Evolutionary conservation across 2,797 vertebrate species (phyloP).

Genomic region (Tragopan temminckii): DNA sequence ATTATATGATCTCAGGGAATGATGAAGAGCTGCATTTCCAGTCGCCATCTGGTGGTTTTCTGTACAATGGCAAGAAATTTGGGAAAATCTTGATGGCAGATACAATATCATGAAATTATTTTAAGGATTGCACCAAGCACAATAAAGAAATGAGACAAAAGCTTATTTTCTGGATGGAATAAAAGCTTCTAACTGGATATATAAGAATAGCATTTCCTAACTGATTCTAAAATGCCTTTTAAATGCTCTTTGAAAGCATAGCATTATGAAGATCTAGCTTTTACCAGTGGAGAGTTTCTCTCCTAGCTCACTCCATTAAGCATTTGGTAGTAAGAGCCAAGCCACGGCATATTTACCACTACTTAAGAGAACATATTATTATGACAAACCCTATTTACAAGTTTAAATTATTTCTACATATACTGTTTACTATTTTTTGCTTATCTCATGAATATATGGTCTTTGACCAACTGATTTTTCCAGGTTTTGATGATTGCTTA

Average conservation of each 20-base stretch:
- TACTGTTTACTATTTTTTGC: fast-evolving
- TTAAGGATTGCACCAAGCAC: background rate
- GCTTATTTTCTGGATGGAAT: background rate
- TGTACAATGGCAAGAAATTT: background rate
- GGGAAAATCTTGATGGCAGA: background rate
- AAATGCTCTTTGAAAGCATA: background rate
- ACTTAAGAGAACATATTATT: background rate
- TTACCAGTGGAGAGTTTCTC: background rate
- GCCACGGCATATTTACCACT: background rate
- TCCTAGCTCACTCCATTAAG: background rate
- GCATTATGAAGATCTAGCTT: background rate
- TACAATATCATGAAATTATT: background rate
- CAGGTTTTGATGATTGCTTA: background rate
- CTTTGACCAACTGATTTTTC: background rate
- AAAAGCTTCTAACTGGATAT: background rate
- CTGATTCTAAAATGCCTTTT: background rate
- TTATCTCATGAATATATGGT: background rate
- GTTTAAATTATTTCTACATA: background rate
- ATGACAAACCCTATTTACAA: background rate
- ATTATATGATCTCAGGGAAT: background rate
- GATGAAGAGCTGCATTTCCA: conserved; percentile 39
- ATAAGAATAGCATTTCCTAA: background rate
- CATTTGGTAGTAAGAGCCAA: background rate
- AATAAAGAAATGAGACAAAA: background rate
- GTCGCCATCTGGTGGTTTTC: conserved; percentile 65